These are phyloP conservation scores for Pediacus dermestoides DNA, from an alignment of 2,888 invertebrate species.

Conservation along the genomic window DNA sequence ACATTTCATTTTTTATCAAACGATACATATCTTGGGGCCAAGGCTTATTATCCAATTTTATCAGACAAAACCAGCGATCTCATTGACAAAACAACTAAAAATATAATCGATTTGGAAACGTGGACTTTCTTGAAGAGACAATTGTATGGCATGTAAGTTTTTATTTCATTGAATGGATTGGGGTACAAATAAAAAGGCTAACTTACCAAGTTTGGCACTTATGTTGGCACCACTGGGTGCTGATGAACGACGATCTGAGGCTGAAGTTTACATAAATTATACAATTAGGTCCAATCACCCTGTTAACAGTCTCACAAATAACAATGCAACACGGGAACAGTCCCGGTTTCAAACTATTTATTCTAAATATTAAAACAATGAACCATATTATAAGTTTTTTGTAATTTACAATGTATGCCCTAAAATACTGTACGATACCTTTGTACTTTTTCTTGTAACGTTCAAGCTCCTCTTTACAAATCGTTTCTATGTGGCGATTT, in stretches of 20 bases:
- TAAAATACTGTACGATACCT: constrained; percentile 61
- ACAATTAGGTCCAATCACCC: constrained; percentile 44
- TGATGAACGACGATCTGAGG: constrained; percentile 47
- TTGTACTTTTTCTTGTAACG: constrained; percentile 65
- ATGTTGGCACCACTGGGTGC: constrained; percentile 67
- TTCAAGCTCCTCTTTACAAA: constrained; percentile 83
- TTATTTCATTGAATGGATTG: no score
- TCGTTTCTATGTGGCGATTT: constrained; percentile 78
- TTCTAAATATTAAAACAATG: constrained; percentile 6
- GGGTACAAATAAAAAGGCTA: no score
- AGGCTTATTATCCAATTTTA: no score
- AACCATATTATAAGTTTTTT: constrained; percentile 5
- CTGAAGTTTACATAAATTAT: constrained; percentile 50
- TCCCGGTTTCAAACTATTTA: no score
- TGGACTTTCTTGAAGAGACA: no score
- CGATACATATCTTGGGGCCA: no score
- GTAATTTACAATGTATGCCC: not conserved
- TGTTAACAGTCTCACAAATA: constrained; percentile 44
- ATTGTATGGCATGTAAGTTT: no score
- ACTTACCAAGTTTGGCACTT: constrained; percentile 90
- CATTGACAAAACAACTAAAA: no score
- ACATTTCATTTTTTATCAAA: no score
- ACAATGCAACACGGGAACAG: constrained; percentile 13
- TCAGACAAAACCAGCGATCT: no score
- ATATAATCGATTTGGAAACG: no score